phyloP scores from a whole-genome alignment of 2,113 vertebrate species.

The Centropus bengalensis region DNA sequence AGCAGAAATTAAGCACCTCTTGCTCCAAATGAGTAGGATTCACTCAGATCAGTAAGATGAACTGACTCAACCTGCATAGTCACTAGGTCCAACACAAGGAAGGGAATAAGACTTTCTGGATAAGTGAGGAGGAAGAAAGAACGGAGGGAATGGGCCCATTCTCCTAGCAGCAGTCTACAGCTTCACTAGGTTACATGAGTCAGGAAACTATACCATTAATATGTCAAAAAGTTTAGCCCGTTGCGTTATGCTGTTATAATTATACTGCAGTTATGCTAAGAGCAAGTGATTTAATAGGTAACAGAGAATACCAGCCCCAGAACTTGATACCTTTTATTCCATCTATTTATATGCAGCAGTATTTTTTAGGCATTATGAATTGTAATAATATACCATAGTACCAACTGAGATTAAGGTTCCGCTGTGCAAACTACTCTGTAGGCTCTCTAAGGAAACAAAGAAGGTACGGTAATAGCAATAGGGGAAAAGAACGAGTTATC shows the following conservation, averaged over 20 bases:
- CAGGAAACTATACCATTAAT: background rate
- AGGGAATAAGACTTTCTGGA: background rate
- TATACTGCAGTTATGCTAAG: background rate
- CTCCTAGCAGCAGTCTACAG: background rate
- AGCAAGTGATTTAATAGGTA: background rate
- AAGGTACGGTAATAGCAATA: background rate
- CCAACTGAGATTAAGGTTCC: background rate
- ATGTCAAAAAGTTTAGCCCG: background rate
- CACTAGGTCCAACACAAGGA: background rate
- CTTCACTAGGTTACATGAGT: background rate
- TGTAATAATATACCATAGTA: background rate
- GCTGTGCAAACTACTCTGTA: background rate
- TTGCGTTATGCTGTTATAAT: background rate
- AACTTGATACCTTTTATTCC: background rate
- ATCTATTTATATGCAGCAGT: background rate
- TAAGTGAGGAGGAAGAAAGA: background rate
- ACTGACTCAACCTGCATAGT: background rate
- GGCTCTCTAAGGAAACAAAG: background rate
- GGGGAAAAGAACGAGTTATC: background rate
- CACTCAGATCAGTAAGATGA: background rate
- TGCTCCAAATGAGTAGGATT: background rate
- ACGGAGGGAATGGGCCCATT: background rate
- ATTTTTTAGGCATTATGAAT: background rate
- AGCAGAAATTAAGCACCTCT: background rate
- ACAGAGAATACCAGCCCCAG: background rate